Base-by-base conservation (phyloP, 2,888 invertebrate genomes). In the Drosophila setosimentum region DNA sequence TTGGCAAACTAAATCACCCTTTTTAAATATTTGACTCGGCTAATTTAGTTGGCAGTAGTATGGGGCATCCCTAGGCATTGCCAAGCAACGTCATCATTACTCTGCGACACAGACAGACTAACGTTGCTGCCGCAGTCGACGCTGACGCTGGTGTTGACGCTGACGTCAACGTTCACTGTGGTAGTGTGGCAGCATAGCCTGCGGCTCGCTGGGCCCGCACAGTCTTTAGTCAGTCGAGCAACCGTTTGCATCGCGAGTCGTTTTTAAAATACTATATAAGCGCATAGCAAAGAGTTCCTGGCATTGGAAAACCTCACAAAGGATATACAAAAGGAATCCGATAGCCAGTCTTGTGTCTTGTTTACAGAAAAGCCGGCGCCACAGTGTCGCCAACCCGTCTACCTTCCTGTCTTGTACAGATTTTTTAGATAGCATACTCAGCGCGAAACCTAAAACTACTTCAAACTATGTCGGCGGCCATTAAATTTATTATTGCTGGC, bases 171-270 rank as follows among this genome's bases (percentile, higher is more conserved):
- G 67, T 64, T 40, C 55, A 42, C 48, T 70, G 62, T 66, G 75
- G 69, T 85, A 75, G 42, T 73, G 81, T 81, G 72, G 86, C 88
- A 73, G 76, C 76, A 77, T 68, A 77, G 89, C 87, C 82, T 79
- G 83, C 68, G 68, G 68, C 67, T 61, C 58, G 61, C 68, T 54
- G 57, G 53, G 68, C 66, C 65, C 72, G 73, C 88, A 85, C 87
- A 87, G 87, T 87, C 81, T 78, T 77, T 77, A 71, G 68, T 81
- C 66, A 81, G 72, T 76, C 87, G 87, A 81, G 83, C 83, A 83
- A 66, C 60, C 74, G 87, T 88, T 74, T 86, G 86, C 87, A 87
- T 81, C 83, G 90, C 86, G 90, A 90, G 76, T 80, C 76, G 61
- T 74, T 75, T 70, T 60, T 42, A 64, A 73, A 61, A 54, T 18